A percentile compares a stretch with the other conserved stretches of the same genome.
Evolutionary conservation across 2,888 invertebrate genomes (phyloP).

Genomic region (Pammene fasciana): DNA sequence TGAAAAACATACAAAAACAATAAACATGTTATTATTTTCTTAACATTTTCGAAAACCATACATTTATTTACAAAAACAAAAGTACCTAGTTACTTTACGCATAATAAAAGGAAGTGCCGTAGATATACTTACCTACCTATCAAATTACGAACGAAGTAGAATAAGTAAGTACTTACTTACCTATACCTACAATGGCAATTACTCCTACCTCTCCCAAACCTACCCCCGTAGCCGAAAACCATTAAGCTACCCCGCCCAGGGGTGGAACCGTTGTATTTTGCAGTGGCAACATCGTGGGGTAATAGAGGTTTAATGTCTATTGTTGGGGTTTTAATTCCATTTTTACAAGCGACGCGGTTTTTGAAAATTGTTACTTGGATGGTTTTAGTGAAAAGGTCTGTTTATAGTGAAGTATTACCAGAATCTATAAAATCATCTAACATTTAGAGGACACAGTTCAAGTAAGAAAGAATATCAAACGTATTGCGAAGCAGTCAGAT

Average conservation of each 20-base stretch:
- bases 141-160: too few species aligned
- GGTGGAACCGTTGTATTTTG: slow-evolving; percentile 12
- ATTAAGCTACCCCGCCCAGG: slow-evolving; percentile 30
- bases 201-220: not conserved
- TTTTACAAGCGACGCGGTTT: slow-evolving; percentile 10
- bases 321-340: not conserved
- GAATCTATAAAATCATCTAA: too few species aligned
- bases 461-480: too few species aligned
- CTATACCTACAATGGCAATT: not conserved
- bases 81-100: too few species aligned
- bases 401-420: too few species aligned
- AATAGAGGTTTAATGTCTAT: slow-evolving; percentile 28
- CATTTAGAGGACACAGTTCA: too few species aligned
- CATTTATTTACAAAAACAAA: not conserved
- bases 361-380: slow-evolving; percentile 17
- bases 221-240: slow-evolving; percentile 9
- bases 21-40: too few species aligned
- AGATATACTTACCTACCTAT: too few species aligned
- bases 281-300: slow-evolving; percentile 22
- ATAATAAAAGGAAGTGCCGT: too few species aligned
- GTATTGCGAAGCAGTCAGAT: too few species aligned
- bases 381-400: slow-evolving; percentile 12
- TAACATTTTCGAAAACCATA: too few species aligned
- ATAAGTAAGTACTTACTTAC: not conserved
- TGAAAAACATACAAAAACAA: too few species aligned